A percentile compares a stretch with the other conserved stretches of the same genome.
phyloP scores from a whole-genome alignment of 2,888 invertebrate species.

The Patella ulyssiponensis region DNA sequence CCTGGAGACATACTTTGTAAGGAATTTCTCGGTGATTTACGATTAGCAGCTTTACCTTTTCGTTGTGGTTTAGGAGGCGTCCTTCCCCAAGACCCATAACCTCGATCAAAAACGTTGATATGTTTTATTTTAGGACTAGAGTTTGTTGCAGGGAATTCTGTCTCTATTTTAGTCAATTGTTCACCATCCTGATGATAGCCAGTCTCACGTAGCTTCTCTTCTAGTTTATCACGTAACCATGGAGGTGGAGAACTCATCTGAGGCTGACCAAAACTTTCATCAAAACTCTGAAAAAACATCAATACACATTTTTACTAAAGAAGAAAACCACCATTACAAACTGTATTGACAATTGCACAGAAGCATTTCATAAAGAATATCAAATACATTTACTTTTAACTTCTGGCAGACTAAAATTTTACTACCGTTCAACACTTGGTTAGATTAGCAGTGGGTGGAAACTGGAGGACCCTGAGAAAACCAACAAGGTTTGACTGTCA shows the following conservation, averaged over 20 bases:
- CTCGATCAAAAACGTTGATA: slow-evolving; percentile 49
- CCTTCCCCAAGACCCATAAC: slow-evolving; percentile 37
- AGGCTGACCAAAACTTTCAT: slow-evolving; percentile 56
- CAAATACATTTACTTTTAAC: too few relatives aligned
- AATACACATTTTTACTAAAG: slow-evolving; percentile 1
- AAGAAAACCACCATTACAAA: background rate
- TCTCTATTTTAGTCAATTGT: slow-evolving; percentile 57
- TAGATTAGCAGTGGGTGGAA: too few relatives aligned
- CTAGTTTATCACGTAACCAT: slow-evolving; percentile 60
- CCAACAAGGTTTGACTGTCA: too few relatives aligned
- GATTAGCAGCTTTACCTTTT: background rate
- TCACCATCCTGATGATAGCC: slow-evolving; percentile 32
- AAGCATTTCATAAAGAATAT: too few relatives aligned
- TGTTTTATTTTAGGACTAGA: slow-evolving; percentile 65
- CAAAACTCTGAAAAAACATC: slow-evolving; percentile 51
- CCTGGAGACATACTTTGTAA: slow-evolving; percentile 1
- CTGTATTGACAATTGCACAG: too few relatives aligned
- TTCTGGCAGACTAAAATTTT: background rate
- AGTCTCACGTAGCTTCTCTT: slow-evolving; percentile 24
- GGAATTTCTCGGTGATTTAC: background rate
- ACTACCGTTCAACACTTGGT: background rate
- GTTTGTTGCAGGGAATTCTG: slow-evolving; percentile 66
- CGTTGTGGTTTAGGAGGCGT: slow-evolving; percentile 14
- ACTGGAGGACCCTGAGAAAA: too few relatives aligned
- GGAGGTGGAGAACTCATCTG: slow-evolving; percentile 66